Conservation (phyloP, 2,113 vertebrate species). For the Hiodon tergisus region DNA sequence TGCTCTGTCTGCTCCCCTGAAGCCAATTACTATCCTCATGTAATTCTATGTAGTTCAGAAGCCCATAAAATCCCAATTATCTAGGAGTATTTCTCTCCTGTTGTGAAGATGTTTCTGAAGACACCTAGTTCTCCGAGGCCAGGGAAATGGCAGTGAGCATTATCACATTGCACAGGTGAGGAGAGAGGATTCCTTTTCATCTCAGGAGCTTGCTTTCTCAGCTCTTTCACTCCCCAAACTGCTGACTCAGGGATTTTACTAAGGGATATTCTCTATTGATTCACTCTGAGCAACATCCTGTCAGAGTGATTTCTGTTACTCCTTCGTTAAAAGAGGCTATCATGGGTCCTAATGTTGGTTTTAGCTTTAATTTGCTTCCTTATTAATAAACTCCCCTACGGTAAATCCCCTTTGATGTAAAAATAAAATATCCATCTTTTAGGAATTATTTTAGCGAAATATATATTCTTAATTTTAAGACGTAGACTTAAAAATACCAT, state of each 20-base stretch:
- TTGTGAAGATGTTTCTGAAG: neutral
- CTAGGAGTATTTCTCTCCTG: neutral
- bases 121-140: neutral
- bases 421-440: no score
- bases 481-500: no score
- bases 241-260: neutral
- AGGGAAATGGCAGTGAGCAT: neutral
- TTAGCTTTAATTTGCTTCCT: no score
- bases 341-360: neutral
- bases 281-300: neutral
- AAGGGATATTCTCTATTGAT: neutral
- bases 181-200: neutral
- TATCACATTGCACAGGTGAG: neutral
- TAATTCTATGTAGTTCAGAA: no score
- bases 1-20: no score
- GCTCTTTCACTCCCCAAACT: neutral
- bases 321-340: neutral
- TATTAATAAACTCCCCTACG: no score
- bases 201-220: neutral
- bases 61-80: no score
- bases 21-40: no score
- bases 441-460: no score
- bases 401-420: no score
- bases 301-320: neutral
- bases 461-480: no score